A percentile compares a stretch with the other conserved stretches of the same genome.
These are phyloP conservation scores for Araneus ventricosus DNA, from an alignment of 1,140 invertebrate species.

Conservation along the genomic window DNA sequence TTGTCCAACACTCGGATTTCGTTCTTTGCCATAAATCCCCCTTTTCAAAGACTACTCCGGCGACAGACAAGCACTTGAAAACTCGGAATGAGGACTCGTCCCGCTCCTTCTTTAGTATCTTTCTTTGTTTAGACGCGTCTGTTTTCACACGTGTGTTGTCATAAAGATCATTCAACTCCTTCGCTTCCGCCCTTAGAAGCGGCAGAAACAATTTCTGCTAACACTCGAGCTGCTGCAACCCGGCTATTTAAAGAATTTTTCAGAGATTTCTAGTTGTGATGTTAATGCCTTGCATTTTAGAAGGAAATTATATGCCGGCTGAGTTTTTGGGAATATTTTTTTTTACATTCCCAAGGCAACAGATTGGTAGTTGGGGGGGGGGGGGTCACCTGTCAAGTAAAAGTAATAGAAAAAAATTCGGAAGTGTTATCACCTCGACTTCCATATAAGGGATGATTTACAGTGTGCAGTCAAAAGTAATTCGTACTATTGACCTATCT, in stretches of 20 bases:
- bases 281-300: neutral
- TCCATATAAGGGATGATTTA: no score
- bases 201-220: neutral
- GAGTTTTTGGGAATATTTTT: no score
- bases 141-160: slow-evolving; percentile 42
- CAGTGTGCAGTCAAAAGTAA: no score
- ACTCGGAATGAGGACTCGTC: neutral
- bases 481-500: no score
- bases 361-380: no score
- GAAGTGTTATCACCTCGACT: no score
- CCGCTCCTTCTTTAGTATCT: neutral
- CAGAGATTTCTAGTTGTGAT: neutral
- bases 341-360: no score
- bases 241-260: neutral
- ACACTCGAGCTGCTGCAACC: neutral
- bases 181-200: neutral
- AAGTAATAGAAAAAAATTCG: no score
- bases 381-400: no score
- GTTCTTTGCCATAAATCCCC: neutral
- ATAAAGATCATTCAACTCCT: slow-evolving; percentile 35
- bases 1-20: no score
- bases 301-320: neutral
- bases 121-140: slow-evolving; percentile 50
- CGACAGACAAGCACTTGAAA: slow-evolving; percentile 31
- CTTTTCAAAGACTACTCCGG: neutral